Conservation (phyloP, 2,888 invertebrate genomes). For the Acrobasis suavella region DNA sequence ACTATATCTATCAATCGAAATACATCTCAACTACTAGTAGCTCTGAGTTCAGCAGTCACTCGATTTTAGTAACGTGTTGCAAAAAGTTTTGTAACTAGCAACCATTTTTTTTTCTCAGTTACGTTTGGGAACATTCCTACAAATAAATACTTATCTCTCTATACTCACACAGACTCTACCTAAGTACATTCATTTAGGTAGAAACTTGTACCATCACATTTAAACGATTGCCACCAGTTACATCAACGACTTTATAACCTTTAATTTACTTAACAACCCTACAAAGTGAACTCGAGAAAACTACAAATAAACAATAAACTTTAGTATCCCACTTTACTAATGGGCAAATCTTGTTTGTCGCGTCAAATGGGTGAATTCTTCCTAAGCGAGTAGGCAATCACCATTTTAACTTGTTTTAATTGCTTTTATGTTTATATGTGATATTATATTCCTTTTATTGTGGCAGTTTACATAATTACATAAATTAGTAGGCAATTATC, state of each 20-base stretch:
- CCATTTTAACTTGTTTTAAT: conserved; percentile 58
- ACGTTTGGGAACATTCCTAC: too few relatives aligned
- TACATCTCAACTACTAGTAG: too few relatives aligned
- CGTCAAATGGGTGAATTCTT: conserved; percentile 53
- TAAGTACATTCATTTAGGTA: not conserved
- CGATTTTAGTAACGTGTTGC: too few relatives aligned
- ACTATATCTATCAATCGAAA: too few relatives aligned
- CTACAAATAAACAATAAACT: conserved; percentile 74
- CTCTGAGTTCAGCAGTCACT: too few relatives aligned
- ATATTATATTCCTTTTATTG: conserved; percentile 33
- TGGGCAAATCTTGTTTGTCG: conserved; percentile 77
- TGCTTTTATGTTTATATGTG: conserved; percentile 42
- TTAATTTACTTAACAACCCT: not conserved
- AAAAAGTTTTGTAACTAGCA: too few relatives aligned
- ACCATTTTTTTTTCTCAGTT: too few relatives aligned
- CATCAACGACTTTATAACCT: conserved; percentile 1
- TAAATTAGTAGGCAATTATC: conserved; percentile 31
- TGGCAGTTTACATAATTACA: conserved; percentile 21
- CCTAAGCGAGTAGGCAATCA: conserved; percentile 45
- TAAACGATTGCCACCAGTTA: not conserved
- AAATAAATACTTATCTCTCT: not conserved
- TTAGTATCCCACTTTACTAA: conserved; percentile 71
- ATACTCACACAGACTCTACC: not conserved
- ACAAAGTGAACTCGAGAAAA: conserved; percentile 22
- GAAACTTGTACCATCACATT: not conserved